Evolutionary conservation across 2,888 invertebrate genomes (phyloP).

Genomic region (Calameuta pallipes): DNA sequence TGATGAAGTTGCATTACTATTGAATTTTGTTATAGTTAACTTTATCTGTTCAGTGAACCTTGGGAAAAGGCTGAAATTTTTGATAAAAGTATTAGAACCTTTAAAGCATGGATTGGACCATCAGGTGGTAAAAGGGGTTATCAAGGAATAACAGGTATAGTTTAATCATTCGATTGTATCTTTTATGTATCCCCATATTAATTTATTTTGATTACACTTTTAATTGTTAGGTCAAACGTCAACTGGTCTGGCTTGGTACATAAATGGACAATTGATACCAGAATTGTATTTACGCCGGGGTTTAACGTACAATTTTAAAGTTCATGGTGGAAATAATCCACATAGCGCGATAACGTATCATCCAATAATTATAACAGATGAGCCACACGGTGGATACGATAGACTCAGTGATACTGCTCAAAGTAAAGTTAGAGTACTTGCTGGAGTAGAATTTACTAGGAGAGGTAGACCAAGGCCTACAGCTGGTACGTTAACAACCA

Average conservation of each 20-base stretch:
- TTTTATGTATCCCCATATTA: neutral
- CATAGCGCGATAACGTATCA: slow-evolving; percentile 88
- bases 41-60: slow-evolving; percentile 52
- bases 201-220: neutral
- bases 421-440: slow-evolving; percentile 78
- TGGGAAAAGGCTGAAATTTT: slow-evolving; percentile 69
- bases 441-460: slow-evolving; percentile 85
- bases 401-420: slow-evolving; percentile 78
- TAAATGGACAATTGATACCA: slow-evolving; percentile 89
- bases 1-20: neutral
- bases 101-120: slow-evolving; percentile 85
- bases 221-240: slow-evolving; percentile 72
- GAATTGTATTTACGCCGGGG: slow-evolving; percentile 90
- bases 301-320: slow-evolving; percentile 84
- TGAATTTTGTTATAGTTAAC: neutral
- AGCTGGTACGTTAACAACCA: slow-evolving; percentile 69
- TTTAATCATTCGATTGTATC: slow-evolving; percentile 5
- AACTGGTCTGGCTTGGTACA: slow-evolving; percentile 88
- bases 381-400: slow-evolving; percentile 85
- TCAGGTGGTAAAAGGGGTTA: slow-evolving; percentile 85
- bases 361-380: slow-evolving; percentile 89
- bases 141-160: slow-evolving; percentile 75
- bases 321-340: slow-evolving; percentile 88
- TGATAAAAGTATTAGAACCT: slow-evolving; percentile 77
- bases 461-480: slow-evolving; percentile 84